Percentiles rank a stretch among this genome's conserved stretches.
Conservation (phyloP, 2,797 vertebrate species). For the Diplodus puntazzo region DNA sequence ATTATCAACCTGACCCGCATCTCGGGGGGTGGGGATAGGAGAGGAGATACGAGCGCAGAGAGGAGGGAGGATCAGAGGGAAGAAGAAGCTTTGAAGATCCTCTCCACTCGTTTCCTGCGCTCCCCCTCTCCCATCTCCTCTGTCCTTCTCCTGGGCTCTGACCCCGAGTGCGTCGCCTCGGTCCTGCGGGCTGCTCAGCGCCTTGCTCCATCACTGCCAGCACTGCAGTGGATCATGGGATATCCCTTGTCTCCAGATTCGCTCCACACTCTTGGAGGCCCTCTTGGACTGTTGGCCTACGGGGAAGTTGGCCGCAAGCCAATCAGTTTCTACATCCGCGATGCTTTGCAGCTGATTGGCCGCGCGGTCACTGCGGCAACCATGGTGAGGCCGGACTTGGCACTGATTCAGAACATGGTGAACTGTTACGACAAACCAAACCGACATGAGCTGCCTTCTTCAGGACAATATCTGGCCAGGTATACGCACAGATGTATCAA, state of each 20-base stretch:
- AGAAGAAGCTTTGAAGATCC: conserved; percentile 78
- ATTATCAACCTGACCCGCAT: conserved; percentile 88
- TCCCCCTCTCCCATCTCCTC: conserved; percentile 85
- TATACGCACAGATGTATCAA: conserved; percentile 69
- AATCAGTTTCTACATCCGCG: conserved; percentile 90
- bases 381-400: conserved; percentile 79
- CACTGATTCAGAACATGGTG: conserved; percentile 83
- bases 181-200: conserved; percentile 84
- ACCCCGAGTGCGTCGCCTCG: conserved; percentile 81
- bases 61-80: conserved; percentile 77
- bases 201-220: conserved; percentile 78
- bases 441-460: conserved; percentile 75
- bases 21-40: conserved; percentile 42
- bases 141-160: conserved; percentile 88
- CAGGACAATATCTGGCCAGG: conserved; percentile 88
- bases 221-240: conserved; percentile 92
- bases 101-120: conserved; percentile 83
- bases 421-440: conserved; percentile 85
- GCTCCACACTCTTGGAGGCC: conserved; percentile 90
- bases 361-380: conserved; percentile 85
- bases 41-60: conserved; percentile 74
- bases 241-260: conserved; percentile 87
- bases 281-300: conserved; percentile 90
- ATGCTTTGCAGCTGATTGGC: conserved; percentile 88
- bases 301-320: conserved; percentile 90